Percentiles rank a stretch among this genome's conserved stretches.
Conservation (phyloP, 2,797 vertebrate genomes). For the Onychomys torridus region DNA sequence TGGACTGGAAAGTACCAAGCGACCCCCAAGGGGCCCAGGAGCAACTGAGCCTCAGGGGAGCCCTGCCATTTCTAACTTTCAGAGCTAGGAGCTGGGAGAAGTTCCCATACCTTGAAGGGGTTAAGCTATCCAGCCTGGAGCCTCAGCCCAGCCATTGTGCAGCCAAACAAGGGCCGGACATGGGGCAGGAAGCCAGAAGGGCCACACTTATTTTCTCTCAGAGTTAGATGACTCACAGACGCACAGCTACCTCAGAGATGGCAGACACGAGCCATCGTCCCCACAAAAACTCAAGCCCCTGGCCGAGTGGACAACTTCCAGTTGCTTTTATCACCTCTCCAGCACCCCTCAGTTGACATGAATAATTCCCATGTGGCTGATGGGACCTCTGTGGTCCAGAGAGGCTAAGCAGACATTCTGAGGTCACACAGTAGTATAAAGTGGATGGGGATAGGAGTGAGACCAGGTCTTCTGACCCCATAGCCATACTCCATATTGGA, state of each 20-base stretch:
- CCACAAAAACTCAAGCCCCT: neutral
- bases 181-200: constrained; percentile 85
- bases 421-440: neutral
- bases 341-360: neutral
- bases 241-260: neutral
- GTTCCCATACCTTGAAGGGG: constrained; percentile 40
- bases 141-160: constrained; percentile 75
- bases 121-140: constrained; percentile 56
- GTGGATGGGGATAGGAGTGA: neutral
- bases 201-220: constrained; percentile 67
- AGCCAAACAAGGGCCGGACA: constrained; percentile 78
- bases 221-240: constrained; percentile 77
- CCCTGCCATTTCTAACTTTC: neutral
- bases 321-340: neutral
- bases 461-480: neutral
- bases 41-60: neutral
- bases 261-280: neutral
- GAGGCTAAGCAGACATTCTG: neutral
- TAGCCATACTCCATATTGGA: neutral
- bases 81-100: neutral
- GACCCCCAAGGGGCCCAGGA: neutral
- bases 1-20: neutral
- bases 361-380: neutral
- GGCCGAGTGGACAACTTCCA: neutral
- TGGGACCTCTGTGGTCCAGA: neutral